A percentile compares a stretch with the other conserved stretches of the same genome.
Conservation (phyloP, 2,113 vertebrate genomes). For the Mesembrinibis cayennensis region DNA sequence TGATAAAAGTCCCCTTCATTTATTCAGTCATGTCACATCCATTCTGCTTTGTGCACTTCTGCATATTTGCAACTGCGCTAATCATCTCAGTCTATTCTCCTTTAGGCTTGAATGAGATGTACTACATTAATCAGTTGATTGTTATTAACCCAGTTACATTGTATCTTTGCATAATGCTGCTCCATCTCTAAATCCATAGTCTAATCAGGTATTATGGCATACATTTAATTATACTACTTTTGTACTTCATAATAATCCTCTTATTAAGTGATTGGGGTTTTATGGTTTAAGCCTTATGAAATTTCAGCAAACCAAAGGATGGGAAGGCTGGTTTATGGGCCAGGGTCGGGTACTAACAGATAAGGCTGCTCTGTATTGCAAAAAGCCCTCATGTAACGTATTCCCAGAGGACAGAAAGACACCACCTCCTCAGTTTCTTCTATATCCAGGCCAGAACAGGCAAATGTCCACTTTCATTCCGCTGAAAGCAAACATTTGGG, state of each 20-base stretch:
- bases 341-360: too few relatives aligned
- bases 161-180: neutral
- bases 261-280: neutral
- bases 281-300: neutral
- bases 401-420: neutral
- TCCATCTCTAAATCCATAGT: constrained; percentile 20
- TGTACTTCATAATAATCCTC: neutral
- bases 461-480: neutral
- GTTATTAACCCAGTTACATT: constrained; percentile 33
- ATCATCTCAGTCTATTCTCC: neutral
- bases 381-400: fast-evolving
- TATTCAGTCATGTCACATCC: neutral
- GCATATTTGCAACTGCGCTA: neutral
- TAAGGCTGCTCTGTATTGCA: neutral
- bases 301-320: neutral
- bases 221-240: neutral
- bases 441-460: neutral
- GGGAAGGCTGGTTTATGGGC: neutral
- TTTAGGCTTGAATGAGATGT: neutral
- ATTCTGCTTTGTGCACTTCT: neutral
- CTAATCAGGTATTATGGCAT: neutral
- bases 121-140: constrained; percentile 3
- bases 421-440: fast-evolving
- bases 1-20: neutral
- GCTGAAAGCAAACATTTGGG: neutral